Base-by-base conservation (phyloP, 2,888 invertebrate species). In the Choristoneura rosaceana region DNA sequence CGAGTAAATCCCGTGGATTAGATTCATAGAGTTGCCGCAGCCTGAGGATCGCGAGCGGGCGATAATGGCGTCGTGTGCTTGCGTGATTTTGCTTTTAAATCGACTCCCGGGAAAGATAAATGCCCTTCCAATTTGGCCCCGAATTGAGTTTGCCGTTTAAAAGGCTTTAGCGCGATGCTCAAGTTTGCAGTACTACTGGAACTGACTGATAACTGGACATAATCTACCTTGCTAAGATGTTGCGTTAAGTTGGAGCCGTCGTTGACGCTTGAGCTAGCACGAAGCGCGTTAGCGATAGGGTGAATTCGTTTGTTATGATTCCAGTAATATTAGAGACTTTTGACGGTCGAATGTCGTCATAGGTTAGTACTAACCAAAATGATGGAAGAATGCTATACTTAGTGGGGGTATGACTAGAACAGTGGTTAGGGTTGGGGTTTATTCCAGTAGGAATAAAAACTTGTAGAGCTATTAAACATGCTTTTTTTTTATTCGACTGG, bases 1-100 rank as follows among this genome's bases (percentile, higher is more conserved):
- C 83, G 89, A 88, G 90, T 90, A 92, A 92, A 94, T 93, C 94
- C 94, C 87, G 88, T 84, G 94, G 95, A 95, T 95, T 94, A 94
- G 94, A 94, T 92, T 91, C 91, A 93, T 93, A 93, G 94, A 93
- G 90, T 94, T 90, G 89, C 89, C 90, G 87, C 92, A 90, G 92
- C 92, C 93, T 91, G 91, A 82, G 93, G 91, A 90, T 92, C 90
- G 86, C 84, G 87, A 82, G 82, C 82, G 82, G 76, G 90, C 90
- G 93, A 93, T 94, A 94, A 94, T 93, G 88, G 92, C 91, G 82
- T 88, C 90, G 91, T 93, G 91, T 92, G 92, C 90, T 91, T 80
- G 91, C 91, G 93, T 92, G 94, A 93, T 93, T 93, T 88, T 88
- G 93, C 93, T 92, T 93, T 94, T 93, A 93, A 94, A 94, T 94